These are phyloP conservation scores for Nothoprocta perdicaria DNA, from an alignment of 2,113 vertebrate genomes.

Conservation along the genomic window DNA sequence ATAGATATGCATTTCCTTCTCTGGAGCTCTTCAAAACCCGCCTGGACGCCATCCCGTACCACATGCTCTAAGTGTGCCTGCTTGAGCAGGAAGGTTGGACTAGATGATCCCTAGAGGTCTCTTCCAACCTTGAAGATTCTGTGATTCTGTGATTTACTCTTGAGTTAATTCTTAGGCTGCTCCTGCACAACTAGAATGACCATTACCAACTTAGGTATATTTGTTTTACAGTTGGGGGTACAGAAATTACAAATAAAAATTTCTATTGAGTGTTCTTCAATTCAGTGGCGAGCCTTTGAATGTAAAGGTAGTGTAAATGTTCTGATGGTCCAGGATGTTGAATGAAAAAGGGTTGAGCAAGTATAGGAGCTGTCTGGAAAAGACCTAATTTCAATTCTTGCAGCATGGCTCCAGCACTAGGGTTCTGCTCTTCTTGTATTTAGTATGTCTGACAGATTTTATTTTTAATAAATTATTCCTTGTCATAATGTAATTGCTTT, in stretches of 20 bases:
- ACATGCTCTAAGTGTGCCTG: too few species aligned
- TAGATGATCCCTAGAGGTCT: too few species aligned
- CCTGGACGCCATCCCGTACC: too few species aligned
- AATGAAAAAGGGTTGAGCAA: not conserved
- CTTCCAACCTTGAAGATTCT: too few species aligned
- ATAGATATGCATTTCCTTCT: not conserved
- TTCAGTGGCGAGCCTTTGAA: not conserved
- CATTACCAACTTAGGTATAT: not conserved
- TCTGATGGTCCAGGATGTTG: not conserved
- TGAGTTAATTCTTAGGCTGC: not conserved
- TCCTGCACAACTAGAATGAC: not conserved
- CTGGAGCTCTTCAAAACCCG: too few species aligned
- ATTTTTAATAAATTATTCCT: not conserved
- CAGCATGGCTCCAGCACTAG: not conserved
- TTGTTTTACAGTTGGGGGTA: not conserved
- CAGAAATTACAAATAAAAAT: not conserved
- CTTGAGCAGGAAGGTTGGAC: too few species aligned
- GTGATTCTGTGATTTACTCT: not conserved
- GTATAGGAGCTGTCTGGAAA: fast-evolving
- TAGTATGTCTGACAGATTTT: not conserved
- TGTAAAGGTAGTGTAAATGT: not conserved
- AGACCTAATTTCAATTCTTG: not conserved
- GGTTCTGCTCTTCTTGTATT: not conserved
- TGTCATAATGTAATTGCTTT: not conserved
- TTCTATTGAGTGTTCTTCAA: not conserved